phyloP scores from a whole-genome alignment of 2,797 vertebrate genomes.

The Nothura maculosa region DNA sequence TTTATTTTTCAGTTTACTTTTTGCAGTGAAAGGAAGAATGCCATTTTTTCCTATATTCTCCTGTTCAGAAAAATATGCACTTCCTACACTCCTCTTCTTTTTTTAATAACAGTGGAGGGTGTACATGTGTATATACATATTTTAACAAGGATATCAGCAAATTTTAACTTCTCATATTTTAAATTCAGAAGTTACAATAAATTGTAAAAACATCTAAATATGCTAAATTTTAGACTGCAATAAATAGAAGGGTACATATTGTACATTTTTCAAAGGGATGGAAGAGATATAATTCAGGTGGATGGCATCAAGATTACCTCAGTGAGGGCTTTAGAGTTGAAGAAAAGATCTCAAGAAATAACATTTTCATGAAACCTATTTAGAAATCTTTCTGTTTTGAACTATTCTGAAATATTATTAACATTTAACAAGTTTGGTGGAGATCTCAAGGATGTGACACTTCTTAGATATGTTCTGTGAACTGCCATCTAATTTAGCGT shows the following conservation, averaged over 20 bases:
- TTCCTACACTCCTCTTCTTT: not conserved
- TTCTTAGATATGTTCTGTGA: not conserved
- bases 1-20: not conserved
- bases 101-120: not conserved
- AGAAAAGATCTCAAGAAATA: not conserved
- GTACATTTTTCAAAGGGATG: not conserved
- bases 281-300: not conserved
- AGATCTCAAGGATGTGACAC: not conserved
- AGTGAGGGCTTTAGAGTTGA: not conserved
- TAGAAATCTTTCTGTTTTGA: not conserved
- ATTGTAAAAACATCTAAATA: not conserved
- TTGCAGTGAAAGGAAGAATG: not conserved
- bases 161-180: not conserved
- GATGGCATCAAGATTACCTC: not conserved
- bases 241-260: not conserved
- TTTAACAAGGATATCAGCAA: not conserved
- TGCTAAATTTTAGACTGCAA: not conserved
- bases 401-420: not conserved
- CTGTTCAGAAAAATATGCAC: not conserved
- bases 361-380: not conserved
- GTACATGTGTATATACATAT: not conserved
- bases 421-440: not conserved
- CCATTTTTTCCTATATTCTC: not conserved
- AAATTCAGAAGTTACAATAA: not conserved
- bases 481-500: not conserved